Evolutionary conservation across 1,140 invertebrate genomes (phyloP).

Genomic region (Spodoptera litura): DNA sequence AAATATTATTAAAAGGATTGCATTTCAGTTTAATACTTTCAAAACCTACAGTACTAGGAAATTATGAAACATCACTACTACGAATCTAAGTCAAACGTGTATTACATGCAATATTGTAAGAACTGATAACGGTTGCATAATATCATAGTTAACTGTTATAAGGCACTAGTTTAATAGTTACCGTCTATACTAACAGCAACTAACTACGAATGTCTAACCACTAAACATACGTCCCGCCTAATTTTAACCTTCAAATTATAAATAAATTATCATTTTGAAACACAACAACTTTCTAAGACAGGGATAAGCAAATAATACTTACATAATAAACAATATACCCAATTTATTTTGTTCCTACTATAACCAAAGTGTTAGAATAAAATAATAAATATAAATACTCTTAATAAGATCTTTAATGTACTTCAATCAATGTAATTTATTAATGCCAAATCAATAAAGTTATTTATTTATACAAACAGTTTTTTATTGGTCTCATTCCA

Average conservation of each 20-base stretch:
- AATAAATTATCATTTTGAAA: slow-evolving; percentile 11
- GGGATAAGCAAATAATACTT: background rate
- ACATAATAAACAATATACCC: background rate
- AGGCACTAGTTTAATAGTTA: slow-evolving; percentile 38
- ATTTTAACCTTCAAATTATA: slow-evolving; percentile 1
- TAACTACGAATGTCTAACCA: slow-evolving; percentile 10
- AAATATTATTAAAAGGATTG: background rate
- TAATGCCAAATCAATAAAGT: slow-evolving; percentile 66
- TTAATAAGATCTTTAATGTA: slow-evolving; percentile 61
- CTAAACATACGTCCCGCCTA: slow-evolving; percentile 45
- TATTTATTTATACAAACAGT: slow-evolving; percentile 59
- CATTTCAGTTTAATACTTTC: background rate
- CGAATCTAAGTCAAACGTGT: background rate
- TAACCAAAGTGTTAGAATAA: slow-evolving; percentile 32
- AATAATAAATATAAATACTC: slow-evolving; percentile 42
- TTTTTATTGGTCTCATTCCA: slow-evolving; percentile 16
- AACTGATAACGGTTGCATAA: background rate
- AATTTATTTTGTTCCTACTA: slow-evolving; percentile 14
- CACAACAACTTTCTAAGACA: background rate
- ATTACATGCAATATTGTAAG: background rate
- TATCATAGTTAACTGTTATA: slow-evolving; percentile 16
- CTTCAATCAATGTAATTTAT: slow-evolving; percentile 62
- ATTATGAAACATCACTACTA: slow-evolving; percentile 5
- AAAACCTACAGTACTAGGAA: slow-evolving; percentile 17
- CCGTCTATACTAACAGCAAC: background rate